phyloP scores from a whole-genome alignment of 2,888 invertebrate species.

The Tuta absoluta region DNA sequence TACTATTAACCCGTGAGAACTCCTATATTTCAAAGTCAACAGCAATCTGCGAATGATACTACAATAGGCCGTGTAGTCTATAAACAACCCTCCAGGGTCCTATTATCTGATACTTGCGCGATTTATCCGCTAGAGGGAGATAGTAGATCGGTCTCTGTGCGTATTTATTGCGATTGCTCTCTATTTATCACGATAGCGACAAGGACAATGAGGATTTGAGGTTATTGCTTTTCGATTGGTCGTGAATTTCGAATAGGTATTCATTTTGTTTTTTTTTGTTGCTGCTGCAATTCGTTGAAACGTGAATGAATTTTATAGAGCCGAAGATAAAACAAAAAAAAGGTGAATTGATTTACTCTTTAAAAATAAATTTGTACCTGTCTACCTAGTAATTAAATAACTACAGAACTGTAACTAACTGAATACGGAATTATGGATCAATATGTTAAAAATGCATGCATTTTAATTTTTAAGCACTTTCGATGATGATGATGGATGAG shows the following conservation, averaged over 20 bases:
- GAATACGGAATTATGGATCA: no score
- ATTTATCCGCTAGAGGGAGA: slow-evolving; percentile 61
- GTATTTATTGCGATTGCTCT: slow-evolving; percentile 57
- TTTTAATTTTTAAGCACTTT: no score
- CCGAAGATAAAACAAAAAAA: no score
- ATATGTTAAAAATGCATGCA: no score
- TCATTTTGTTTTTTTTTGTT: not conserved
- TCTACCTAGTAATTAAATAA: no score
- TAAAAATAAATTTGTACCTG: no score
- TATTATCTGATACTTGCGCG: slow-evolving; percentile 52
- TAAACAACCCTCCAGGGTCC: slow-evolving; percentile 43
- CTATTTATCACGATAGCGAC: slow-evolving; percentile 61
- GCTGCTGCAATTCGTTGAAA: no score
- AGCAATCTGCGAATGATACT: slow-evolving; percentile 33
- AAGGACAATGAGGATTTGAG: slow-evolving; percentile 62
- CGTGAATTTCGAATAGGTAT: not conserved
- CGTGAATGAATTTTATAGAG: no score
- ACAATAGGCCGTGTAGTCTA: slow-evolving; percentile 32
- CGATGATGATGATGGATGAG: no score
- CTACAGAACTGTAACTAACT: no score
- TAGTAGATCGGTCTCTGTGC: slow-evolving; percentile 54
- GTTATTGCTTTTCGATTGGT: slow-evolving; percentile 15
- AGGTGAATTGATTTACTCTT: no score
- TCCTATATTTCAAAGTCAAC: not conserved
- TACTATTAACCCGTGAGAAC: not conserved